Evolutionary conservation across 2,797 vertebrate species (phyloP).

Genomic region (Valencia hispanica): DNA sequence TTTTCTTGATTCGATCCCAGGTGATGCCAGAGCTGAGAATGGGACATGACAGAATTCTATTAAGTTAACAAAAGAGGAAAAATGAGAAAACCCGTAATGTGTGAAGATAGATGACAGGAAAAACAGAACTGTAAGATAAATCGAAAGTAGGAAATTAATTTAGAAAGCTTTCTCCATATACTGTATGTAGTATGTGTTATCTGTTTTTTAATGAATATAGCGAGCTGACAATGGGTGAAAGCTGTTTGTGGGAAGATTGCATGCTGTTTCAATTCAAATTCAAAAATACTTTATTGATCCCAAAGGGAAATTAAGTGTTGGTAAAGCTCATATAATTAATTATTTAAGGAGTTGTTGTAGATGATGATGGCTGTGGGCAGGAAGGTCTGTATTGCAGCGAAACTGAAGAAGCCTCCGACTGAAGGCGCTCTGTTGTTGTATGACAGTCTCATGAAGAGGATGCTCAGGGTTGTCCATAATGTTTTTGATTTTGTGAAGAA

Average conservation of each 20-base stretch:
- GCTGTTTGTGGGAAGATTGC: not conserved
- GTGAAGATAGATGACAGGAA: not conserved
- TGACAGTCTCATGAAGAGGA: no score
- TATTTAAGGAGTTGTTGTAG: no score
- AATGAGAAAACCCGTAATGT: not conserved
- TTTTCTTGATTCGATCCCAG: conserved; percentile 37
- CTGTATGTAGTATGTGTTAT: not conserved
- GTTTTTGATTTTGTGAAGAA: no score
- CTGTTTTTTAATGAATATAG: not conserved
- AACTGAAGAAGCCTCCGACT: no score
- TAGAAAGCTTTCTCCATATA: not conserved
- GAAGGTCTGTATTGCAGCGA: no score
- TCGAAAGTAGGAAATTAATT: not conserved
- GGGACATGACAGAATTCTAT: not conserved
- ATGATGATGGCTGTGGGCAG: no score
- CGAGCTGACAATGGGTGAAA: not conserved
- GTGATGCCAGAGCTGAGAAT: not conserved
- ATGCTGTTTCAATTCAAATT: no score
- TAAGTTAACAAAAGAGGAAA: conserved; percentile 11
- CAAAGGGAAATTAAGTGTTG: no score
- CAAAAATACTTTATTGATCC: no score
- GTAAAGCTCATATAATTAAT: no score
- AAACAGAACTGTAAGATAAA: not conserved
- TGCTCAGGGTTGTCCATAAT: no score
- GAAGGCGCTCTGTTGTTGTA: no score